Base-by-base conservation (phyloP, 2,888 invertebrate species). In the Mythimna albipuncta region DNA sequence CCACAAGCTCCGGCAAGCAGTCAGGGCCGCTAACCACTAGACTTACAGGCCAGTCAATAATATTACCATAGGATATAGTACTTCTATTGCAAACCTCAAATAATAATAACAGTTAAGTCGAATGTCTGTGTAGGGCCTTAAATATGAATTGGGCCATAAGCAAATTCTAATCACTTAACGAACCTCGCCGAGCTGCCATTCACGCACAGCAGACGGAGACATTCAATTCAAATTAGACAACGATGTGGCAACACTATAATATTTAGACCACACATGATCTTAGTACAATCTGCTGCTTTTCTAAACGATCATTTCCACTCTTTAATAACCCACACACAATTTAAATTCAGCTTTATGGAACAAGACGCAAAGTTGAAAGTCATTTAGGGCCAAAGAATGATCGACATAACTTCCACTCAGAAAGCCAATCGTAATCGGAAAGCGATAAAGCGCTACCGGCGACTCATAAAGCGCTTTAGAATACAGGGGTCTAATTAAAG, bases 401-500 rank as follows among this genome's bases (percentile, higher is more conserved):
- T 77, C 57, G 73, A 63, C 54, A 50, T 72, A 73, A 72, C 57
- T 82, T 61, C 61, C 35, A 79, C 64, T 75, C 75, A 70, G 81
- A 75, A 68, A 81, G 70, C 16, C 70, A 83, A 82, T 83, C 47
- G 86, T 82, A 87, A 87, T 88, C 75, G 86, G 84, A 85, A 84
- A 85, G 86, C 81, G 59, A 85, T 89, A 87, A 88, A 86, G 65
- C 77, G 85, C 84, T 83, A 82, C 86, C 65, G 79, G 72, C 68
- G 72, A 69, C 76, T 75, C 81, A 75, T 85, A 85, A 84, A 83
- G 69, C 74, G 77, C 80, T 83, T 81, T 72, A 67, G 71, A 82
- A 83, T 76, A 82, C 73, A 77, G 63, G 64, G 73, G 54, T 69
- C 85, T 87, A 85, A 89, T 89, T 89, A 88, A 87, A 85, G 84